A percentile compares a stretch with the other conserved stretches of the same genome.
These are phyloP conservation scores for Enteromius thamalakanensis DNA, from an alignment of 2,797 vertebrate species.

Conservation along the genomic window DNA sequence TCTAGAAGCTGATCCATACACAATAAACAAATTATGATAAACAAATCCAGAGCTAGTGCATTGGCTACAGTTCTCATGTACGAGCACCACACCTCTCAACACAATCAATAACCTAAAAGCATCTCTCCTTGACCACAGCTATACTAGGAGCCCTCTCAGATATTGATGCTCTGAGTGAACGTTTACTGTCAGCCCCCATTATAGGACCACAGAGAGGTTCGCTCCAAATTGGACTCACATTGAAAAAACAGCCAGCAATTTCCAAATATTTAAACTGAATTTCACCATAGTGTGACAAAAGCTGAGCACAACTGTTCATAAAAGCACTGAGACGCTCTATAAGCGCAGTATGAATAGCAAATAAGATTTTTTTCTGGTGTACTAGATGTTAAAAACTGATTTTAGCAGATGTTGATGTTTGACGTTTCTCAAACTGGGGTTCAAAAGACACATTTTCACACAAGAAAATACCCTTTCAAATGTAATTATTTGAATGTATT, in stretches of 20 bases:
- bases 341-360: background rate
- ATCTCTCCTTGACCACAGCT: slow-evolving; percentile 33
- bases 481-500: background rate
- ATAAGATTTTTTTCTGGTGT: background rate
- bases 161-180: background rate
- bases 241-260: background rate
- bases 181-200: slow-evolving; percentile 5
- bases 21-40: too few relatives aligned
- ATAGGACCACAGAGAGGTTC: background rate
- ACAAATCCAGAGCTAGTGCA: slow-evolving; percentile 4
- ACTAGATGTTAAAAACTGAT: background rate
- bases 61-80: background rate
- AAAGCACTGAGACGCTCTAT: background rate
- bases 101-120: slow-evolving; percentile 31
- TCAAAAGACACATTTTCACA: background rate
- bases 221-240: background rate
- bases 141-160: slow-evolving; percentile 30
- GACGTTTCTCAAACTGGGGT: background rate
- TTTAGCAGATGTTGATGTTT: background rate
- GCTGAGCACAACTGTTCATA: background rate
- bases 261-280: background rate
- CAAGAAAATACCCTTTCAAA: background rate
- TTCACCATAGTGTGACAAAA: background rate
- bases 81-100: background rate
- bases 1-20: slow-evolving; percentile 20